These are phyloP conservation scores for Zeugodacus cucurbitae DNA, from an alignment of 1,140 invertebrate species.

Conservation along the genomic window DNA sequence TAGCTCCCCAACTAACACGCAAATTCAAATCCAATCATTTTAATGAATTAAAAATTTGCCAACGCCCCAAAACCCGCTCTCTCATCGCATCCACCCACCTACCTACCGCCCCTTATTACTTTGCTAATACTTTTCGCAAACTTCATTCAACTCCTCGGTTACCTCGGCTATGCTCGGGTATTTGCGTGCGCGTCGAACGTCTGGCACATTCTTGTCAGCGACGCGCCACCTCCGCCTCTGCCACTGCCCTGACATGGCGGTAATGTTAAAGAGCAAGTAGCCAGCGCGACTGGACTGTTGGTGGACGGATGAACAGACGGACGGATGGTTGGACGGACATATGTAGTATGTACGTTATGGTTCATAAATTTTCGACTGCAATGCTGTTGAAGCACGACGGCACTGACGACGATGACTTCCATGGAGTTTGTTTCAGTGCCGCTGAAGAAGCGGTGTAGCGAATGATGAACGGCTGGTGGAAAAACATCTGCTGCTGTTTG, in stretches of 20 bases:
- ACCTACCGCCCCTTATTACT: background rate
- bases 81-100: background rate
- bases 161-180: background rate
- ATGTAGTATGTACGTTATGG: slow-evolving; percentile 54
- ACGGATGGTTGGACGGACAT: background rate
- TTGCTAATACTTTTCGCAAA: background rate
- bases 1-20: background rate
- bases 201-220: slow-evolving; percentile 4
- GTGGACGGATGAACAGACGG: background rate
- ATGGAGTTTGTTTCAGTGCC: background rate
- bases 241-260: background rate
- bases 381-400: slow-evolving; percentile 27
- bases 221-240: background rate
- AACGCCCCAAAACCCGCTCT: background rate
- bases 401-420: background rate
- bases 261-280: background rate
- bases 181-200: slow-evolving; percentile 19
- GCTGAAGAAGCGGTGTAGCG: background rate
- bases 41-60: slow-evolving; percentile 22
- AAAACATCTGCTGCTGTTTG: slow-evolving; percentile 1
- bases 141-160: background rate
- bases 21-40: background rate
- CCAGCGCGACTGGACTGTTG: slow-evolving; percentile 4
- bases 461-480: background rate
- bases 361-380: slow-evolving; percentile 57